A percentile compares a stretch with the other conserved stretches of the same genome.
These are phyloP conservation scores for Thaumetopoea pityocampa DNA, from an alignment of 1,140 invertebrate species.

Conservation along the genomic window DNA sequence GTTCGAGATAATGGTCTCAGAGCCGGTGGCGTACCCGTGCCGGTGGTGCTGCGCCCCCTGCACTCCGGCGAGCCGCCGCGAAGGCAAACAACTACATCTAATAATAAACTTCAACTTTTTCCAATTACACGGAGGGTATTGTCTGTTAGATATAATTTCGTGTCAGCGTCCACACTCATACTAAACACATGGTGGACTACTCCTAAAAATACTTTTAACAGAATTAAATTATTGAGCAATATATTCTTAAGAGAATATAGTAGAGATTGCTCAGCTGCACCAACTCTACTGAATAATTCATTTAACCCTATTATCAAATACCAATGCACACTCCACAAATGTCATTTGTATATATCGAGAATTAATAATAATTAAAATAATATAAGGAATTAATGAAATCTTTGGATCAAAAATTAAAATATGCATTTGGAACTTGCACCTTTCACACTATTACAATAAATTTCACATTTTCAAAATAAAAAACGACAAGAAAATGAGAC, in stretches of 20 bases:
- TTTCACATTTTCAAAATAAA: conserved; percentile 61
- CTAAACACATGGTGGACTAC: conserved; percentile 57
- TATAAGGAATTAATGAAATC: conserved; percentile 59
- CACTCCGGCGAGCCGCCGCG: conserved; percentile 46
- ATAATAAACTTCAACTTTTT: conserved; percentile 66
- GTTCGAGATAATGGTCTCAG: conserved; percentile 43
- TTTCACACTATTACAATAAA: conserved; percentile 65
- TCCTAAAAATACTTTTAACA: conserved; percentile 69
- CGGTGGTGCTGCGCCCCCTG: conserved; percentile 47
- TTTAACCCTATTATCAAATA: conserved; percentile 66
- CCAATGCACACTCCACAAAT: conserved; percentile 73
- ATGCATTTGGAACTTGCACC: conserved; percentile 68
- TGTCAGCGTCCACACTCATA: conserved; percentile 54
- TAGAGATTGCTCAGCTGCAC: conserved; percentile 73
- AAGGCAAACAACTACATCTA: conserved; percentile 71
- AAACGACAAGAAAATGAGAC: conserved; percentile 64
- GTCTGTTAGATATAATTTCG: conserved; percentile 70
- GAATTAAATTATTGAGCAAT: conserved; percentile 74
- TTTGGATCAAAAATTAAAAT: conserved; percentile 73
- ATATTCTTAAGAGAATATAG: conserved; percentile 72
- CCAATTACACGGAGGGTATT: conserved; percentile 72
- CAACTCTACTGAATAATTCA: conserved; percentile 66
- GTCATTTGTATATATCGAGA: conserved; percentile 58
- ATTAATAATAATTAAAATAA: conserved; percentile 53
- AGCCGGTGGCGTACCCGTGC: conserved; percentile 32